phyloP scores from a whole-genome alignment of 2,797 vertebrate genomes.

The Phylloscopus collybita region DNA sequence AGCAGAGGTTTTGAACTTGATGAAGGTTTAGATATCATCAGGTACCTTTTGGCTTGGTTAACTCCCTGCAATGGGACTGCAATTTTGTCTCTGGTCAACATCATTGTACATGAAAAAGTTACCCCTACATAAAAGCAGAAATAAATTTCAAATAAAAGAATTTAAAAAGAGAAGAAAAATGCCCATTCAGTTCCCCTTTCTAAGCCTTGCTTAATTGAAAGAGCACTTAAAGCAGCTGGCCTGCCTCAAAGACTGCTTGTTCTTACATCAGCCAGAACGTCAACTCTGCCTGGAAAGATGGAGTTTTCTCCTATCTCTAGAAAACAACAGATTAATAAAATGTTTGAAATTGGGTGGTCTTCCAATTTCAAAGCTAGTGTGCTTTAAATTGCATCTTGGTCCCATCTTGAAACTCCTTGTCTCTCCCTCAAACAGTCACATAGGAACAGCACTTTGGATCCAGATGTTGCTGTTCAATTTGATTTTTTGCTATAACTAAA shows the following conservation, averaged over 20 bases:
- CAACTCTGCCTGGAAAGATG: not conserved
- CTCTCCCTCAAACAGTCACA: not conserved
- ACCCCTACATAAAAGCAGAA: not conserved
- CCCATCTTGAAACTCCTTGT: not conserved
- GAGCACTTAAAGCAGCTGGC: accelerated
- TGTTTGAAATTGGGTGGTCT: not conserved
- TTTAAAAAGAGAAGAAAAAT: not conserved
- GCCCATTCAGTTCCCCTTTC: not conserved
- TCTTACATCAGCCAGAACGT: not conserved
- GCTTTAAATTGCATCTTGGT: not conserved
- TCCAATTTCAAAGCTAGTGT: not conserved
- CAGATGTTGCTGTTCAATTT: not conserved
- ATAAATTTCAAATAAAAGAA: not conserved
- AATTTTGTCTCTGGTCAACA: not conserved
- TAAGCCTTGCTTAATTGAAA: not conserved
- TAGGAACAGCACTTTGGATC: not conserved
- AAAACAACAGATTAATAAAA: not conserved
- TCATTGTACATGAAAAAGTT: not conserved
- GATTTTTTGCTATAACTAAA: not conserved
- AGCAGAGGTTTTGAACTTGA: not conserved
- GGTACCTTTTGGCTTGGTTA: not conserved
- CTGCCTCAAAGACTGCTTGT: not conserved
- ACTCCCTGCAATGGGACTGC: not conserved
- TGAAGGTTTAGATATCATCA: not conserved
- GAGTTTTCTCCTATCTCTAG: not conserved